Evolutionary conservation across 2,113 vertebrate species (phyloP), one percentile per base, ranked within the genome.

Genomic region (Hydrochoerus hydrochaeris): DNA sequence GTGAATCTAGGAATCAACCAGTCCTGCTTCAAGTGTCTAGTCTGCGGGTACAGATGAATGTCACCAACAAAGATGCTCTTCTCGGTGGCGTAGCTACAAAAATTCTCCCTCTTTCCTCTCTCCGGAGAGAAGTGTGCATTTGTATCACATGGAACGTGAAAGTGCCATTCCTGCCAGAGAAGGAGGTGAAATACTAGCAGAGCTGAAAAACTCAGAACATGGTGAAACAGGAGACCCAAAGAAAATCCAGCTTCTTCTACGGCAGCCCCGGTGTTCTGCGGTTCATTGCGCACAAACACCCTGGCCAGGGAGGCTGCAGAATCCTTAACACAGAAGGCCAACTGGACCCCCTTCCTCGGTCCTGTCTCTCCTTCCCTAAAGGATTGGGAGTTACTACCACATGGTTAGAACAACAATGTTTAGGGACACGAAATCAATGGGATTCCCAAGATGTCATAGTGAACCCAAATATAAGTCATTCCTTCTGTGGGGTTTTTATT

Each of bases 151-250:
- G 81, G 86, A 96, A 97, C 97, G 95, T 32, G 19, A 67, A n/a
- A 60, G 94, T n/a, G 17, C 94, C 96, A 90, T 96, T 91, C 26
- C 96, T 69, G 16, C 84, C 89, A 97, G 92, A 85, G 81, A 92
- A 80, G 86, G 58, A 73, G 58, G 95, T 86, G 84, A 97, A 97
- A 97, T 26, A 80, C 57, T 82, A 89, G 78, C 84, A 67, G 7
- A 86, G 71, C 41, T 75, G 69, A 75, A 96, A 19, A 94, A 80
- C 78, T 94, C 86, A 88, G 81, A 83, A 41, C 22, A n/a, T 54
- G 62, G 35, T 41, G 62, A 91, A 94, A 82, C 78, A 14, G 58
- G 67, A 81, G 41, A 20, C 20, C 41, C 80, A 96, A 52, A 88
- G 75, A 46, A 0, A 0, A 38, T n/a, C 81, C 75, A 71, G 90